A percentile compares a stretch with the other conserved stretches of the same genome.
Evolutionary conservation across 30 jellyfish, hydroid and myxozoan species (phyloP).

Genomic region (Hydractinia symbiolongicarpus): DNA sequence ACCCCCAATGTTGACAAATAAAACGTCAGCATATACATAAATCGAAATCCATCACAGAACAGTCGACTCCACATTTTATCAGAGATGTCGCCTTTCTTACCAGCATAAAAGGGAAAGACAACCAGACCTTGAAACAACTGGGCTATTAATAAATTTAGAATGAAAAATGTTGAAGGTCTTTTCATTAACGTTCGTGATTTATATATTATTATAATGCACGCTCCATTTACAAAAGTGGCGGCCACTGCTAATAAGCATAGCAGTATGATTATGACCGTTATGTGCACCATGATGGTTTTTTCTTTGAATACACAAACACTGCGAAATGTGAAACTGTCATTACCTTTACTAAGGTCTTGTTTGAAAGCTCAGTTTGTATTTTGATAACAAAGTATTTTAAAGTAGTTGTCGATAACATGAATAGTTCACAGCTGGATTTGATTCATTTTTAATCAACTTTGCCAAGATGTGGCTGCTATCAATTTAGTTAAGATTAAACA

Average conservation of each 20-base stretch:
- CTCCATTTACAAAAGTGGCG: neutral
- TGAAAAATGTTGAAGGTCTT: slow-evolving; percentile 19
- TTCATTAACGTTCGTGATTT: slow-evolving; percentile 13
- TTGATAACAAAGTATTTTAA: too few species aligned
- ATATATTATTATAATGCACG: neutral
- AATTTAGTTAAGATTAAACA: too few species aligned
- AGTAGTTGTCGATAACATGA: too few species aligned
- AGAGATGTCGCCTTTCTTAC: slow-evolving; percentile 16
- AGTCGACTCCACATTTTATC: neutral
- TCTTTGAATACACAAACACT: neutral
- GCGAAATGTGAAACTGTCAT: too few species aligned
- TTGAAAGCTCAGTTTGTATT: too few species aligned
- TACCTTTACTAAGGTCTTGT: too few species aligned
- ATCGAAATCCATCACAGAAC: slow-evolving; percentile 36
- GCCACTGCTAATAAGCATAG: slow-evolving; percentile 14
- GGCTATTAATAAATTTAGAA: slow-evolving; percentile 16
- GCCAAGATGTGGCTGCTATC: too few species aligned
- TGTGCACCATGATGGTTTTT: neutral
- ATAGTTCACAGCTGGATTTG: too few species aligned
- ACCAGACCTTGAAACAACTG: slow-evolving; percentile 28
- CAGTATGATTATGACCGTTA: neutral
- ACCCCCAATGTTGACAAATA: slow-evolving; percentile 18
- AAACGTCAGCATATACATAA: slow-evolving; percentile 33
- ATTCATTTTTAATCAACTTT: too few species aligned
- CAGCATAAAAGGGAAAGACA: slow-evolving; percentile 32